These are phyloP conservation scores for Myiotriccus ornatus DNA, from an alignment of 2,797 vertebrate genomes.

Conservation along the genomic window DNA sequence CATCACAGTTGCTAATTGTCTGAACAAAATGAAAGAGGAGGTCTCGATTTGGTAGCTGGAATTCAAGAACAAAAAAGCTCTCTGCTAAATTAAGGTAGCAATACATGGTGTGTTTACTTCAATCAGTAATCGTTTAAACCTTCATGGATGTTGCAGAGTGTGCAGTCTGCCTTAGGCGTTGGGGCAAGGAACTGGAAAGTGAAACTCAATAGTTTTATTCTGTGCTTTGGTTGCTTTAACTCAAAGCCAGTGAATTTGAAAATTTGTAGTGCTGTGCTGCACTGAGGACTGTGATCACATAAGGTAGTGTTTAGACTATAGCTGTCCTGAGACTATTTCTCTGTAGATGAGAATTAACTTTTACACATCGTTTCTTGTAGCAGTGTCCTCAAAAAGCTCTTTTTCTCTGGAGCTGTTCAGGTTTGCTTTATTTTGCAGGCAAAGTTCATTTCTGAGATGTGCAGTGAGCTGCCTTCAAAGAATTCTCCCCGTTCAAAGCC, in stretches of 20 bases:
- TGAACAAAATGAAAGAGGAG: not conserved
- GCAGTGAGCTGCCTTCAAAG: not conserved
- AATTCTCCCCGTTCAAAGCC: not conserved
- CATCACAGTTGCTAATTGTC: not conserved
- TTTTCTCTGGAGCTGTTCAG: not conserved
- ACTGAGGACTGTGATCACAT: not conserved
- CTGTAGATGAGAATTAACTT: not conserved
- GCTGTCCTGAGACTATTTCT: not conserved
- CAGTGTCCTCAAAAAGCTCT: not conserved
- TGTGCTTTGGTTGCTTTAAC: not conserved
- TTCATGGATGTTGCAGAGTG: not conserved
- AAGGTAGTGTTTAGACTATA: not conserved
- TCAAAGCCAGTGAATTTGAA: not conserved
- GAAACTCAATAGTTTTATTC: not conserved
- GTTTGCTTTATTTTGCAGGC: not conserved
- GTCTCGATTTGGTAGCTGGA: not conserved
- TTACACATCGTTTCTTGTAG: not conserved
- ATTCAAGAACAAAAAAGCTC: not conserved
- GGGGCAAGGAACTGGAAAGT: not conserved
- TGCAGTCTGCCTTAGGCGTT: not conserved
- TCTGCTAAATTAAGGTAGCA: not conserved
- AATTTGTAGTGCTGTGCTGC: not conserved
- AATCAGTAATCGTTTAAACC: not conserved
- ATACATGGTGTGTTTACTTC: accelerated
- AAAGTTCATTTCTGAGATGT: not conserved